Percentiles rank a stretch among this genome's conserved stretches.
These are phyloP conservation scores for Dendrolimus houi DNA, from an alignment of 2,888 invertebrate genomes.

Conservation along the genomic window DNA sequence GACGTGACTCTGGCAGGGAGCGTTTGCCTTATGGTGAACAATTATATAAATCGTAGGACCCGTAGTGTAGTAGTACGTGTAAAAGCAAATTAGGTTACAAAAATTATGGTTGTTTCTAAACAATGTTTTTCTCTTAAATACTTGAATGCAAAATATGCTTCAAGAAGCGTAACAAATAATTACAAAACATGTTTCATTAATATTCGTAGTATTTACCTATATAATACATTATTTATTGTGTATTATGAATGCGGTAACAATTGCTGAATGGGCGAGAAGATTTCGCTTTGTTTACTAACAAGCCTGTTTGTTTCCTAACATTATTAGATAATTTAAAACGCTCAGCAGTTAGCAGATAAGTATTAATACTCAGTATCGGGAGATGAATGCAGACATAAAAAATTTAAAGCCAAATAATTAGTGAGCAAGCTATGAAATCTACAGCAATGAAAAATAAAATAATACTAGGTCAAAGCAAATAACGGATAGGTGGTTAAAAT, in stretches of 20 bases:
- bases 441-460: too few species aligned
- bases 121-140: not conserved
- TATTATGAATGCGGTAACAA: conserved; percentile 5
- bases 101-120: not conserved
- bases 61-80: not conserved
- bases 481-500: too few species aligned
- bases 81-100: not conserved
- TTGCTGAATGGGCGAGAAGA: conserved; percentile 17
- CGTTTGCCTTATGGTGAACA: conserved; percentile 4
- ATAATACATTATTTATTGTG: not conserved
- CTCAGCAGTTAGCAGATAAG: not conserved
- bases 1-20: conserved; percentile 16
- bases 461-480: too few species aligned
- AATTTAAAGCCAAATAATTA: too few species aligned
- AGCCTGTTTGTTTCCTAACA: not conserved
- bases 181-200: not conserved
- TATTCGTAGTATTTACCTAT: not conserved
- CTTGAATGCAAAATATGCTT: not conserved
- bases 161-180: conserved; percentile 1
- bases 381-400: too few species aligned
- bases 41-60: not conserved
- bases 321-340: not conserved
- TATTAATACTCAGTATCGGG: too few species aligned
- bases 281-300: conserved; percentile 9
- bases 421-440: too few species aligned